phyloP scores from a whole-genome alignment of 2,797 vertebrate species.

The Lophotriccus pileatus region DNA sequence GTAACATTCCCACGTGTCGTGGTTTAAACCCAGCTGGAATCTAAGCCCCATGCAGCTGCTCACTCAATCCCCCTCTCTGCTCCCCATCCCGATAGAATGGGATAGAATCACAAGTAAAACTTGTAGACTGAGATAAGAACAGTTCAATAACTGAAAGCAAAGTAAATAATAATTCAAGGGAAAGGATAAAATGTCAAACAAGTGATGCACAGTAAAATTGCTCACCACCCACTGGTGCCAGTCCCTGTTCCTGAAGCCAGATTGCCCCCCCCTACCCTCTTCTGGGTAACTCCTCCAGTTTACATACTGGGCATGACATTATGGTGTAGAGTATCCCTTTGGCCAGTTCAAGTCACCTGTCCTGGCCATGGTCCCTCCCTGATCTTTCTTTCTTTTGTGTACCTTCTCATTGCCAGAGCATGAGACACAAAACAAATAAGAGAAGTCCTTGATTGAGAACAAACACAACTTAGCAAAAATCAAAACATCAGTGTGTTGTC shows the following conservation, averaged over 20 bases:
- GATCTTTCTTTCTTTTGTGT: background rate
- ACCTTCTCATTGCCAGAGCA: background rate
- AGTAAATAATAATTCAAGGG: background rate
- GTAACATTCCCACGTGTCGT: rapidly evolving
- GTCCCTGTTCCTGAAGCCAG: background rate
- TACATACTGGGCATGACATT: background rate
- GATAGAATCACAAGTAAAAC: background rate
- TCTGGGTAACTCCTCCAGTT: background rate
- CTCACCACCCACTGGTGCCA: background rate
- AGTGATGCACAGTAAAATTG: no score
- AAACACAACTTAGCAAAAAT: background rate
- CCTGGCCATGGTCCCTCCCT: background rate
- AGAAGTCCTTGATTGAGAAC: background rate
- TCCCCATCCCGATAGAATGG: rapidly evolving
- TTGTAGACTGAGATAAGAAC: background rate
- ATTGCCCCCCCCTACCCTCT: rapidly evolving
- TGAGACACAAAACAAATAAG: background rate
- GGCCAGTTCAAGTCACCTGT: background rate
- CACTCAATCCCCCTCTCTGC: background rate
- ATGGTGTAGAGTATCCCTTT: background rate
- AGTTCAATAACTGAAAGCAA: background rate
- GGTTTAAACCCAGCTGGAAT: background rate
- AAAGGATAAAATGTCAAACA: background rate
- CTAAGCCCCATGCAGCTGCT: background rate
- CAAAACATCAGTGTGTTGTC: background rate